Conservation (phyloP, 2,113 vertebrate genomes). For the Cyprichromis sp. region DNA sequence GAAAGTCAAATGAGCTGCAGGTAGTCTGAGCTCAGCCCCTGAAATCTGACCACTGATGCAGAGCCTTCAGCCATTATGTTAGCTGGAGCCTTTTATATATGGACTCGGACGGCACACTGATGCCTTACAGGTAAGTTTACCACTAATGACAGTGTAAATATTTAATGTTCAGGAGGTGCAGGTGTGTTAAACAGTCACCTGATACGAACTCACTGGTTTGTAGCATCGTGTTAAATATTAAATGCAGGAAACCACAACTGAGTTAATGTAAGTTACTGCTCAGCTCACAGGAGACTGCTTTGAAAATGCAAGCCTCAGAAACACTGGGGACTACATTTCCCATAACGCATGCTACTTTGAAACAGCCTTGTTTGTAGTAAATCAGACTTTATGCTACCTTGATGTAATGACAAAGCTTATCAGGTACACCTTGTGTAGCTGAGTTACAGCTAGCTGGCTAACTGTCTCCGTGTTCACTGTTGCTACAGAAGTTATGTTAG, state of each 20-base stretch:
- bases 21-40: neutral
- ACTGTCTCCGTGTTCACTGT: neutral
- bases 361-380: neutral
- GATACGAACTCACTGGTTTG: neutral
- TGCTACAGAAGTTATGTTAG: neutral
- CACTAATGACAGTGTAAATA: neutral
- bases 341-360: accelerated
- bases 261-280: neutral
- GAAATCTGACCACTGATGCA: neutral
- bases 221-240: neutral
- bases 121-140: neutral
- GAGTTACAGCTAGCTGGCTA: neutral
- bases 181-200: neutral
- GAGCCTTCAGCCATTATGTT: neutral
- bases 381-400: neutral
- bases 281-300: neutral
- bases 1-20: conserved; percentile 33
- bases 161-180: neutral
- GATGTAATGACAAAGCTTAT: neutral
- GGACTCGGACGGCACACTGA: neutral
- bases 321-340: neutral
- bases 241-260: neutral
- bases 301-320: neutral
- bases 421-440: neutral
- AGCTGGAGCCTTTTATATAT: neutral